A percentile compares a stretch with the other conserved stretches of the same genome.
Conservation (phyloP, 2,113 vertebrate species). For the Psilopsiagon aymara region DNA sequence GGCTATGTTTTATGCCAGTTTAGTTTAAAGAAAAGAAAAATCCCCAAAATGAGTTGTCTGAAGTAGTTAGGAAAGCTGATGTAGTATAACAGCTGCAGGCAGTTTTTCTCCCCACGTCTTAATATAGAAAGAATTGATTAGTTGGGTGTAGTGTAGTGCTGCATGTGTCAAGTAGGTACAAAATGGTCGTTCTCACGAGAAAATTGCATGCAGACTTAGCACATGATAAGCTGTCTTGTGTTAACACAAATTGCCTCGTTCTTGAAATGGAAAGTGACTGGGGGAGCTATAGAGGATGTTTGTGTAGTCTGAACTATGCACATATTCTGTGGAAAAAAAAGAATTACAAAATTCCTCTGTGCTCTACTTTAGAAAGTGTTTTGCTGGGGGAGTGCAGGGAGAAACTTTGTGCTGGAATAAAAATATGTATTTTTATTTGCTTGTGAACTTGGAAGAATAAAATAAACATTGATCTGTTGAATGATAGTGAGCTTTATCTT, state of each 20-base stretch:
- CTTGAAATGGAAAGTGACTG: constrained; percentile 71
- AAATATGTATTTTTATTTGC: constrained; percentile 4
- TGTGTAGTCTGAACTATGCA: constrained; percentile 51
- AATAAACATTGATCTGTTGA: background rate
- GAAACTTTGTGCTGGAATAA: background rate
- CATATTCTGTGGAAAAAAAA: constrained; percentile 43
- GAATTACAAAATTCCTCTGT: constrained; percentile 35
- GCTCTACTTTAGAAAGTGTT: background rate
- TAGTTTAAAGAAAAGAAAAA: background rate
- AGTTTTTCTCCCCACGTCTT: constrained; percentile 55
- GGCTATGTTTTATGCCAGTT: constrained; percentile 32
- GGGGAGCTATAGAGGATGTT: constrained; percentile 60
- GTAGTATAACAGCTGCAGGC: constrained; percentile 56
- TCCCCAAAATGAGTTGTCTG: constrained; percentile 19
- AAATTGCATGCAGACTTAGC: constrained; percentile 67
- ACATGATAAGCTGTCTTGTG: constrained; percentile 70
- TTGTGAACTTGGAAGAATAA: background rate
- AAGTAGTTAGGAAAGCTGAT: constrained; percentile 62
- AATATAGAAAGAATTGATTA: constrained; percentile 67
- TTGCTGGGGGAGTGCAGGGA: background rate
- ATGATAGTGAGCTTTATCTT: background rate
- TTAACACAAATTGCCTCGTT: constrained; percentile 64
- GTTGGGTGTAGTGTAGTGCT: constrained; percentile 33
- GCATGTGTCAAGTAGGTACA: constrained; percentile 66
- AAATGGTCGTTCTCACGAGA: constrained; percentile 69